Conservation (phyloP, 2,888 invertebrate genomes). For the Drosophila dives region DNA sequence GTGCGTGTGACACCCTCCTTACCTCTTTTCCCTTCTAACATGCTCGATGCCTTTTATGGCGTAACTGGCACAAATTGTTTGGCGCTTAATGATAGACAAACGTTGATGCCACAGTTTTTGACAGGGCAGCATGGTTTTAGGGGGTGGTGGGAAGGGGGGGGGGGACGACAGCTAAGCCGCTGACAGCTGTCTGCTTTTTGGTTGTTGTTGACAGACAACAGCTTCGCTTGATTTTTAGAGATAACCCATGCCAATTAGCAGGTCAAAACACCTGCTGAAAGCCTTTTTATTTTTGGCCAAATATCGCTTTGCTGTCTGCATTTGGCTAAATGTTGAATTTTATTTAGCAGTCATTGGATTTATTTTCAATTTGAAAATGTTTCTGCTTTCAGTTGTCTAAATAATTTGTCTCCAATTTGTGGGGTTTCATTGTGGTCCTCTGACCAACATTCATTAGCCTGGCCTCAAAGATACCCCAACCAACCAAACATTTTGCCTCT, state of each 20-base stretch:
- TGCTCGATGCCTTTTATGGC: conserved; percentile 46
- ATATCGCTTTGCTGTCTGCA: conserved; percentile 22
- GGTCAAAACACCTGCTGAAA: conserved; percentile 44
- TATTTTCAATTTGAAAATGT: conserved; percentile 30
- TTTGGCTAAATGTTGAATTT: conserved; percentile 40
- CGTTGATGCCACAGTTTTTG: conserved; percentile 52
- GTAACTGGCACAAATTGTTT: conserved; percentile 55
- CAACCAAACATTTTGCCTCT: background rate
- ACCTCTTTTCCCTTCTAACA: background rate
- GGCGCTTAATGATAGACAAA: conserved; percentile 67
- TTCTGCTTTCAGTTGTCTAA: conserved; percentile 22
- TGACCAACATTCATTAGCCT: background rate
- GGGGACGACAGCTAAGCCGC: background rate
- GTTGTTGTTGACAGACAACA: conserved; percentile 9
- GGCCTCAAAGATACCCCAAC: background rate
- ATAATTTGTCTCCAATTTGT: conserved; percentile 39
- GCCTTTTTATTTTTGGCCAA: conserved; percentile 41
- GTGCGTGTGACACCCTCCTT: conserved; percentile 54
- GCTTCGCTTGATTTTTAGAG: conserved; percentile 35
- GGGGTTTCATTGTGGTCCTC: conserved; percentile 1
- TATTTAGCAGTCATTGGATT: conserved; percentile 53
- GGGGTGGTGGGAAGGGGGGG: too few species aligned
- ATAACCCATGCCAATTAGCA: conserved; percentile 63
- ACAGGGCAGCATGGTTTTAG: conserved; percentile 18
- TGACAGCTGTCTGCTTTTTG: conserved; percentile 26